phyloP scores from a whole-genome alignment of 2,888 invertebrate genomes.

The Hirtodrosophila duncani region DNA sequence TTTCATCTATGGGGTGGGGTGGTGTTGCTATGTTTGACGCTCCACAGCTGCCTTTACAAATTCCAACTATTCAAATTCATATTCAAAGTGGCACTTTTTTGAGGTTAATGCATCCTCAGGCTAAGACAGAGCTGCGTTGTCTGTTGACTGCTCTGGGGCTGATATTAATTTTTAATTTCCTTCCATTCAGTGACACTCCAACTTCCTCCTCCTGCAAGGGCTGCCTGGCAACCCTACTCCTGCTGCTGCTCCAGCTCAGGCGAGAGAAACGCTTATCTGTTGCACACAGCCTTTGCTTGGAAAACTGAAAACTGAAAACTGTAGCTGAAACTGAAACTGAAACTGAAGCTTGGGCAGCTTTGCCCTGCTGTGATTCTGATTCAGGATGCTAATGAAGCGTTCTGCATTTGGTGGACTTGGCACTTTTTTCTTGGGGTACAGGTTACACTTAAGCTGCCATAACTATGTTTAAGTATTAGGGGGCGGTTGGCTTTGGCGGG shows the following conservation, averaged over 20 bases:
- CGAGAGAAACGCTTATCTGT: slow-evolving; percentile 51
- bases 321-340: too few species aligned
- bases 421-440: slow-evolving; percentile 8
- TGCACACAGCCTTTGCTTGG: slow-evolving; percentile 54
- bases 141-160: slow-evolving; percentile 46
- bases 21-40: too few species aligned
- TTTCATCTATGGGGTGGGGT: too few species aligned
- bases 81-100: slow-evolving; percentile 33
- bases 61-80: slow-evolving; percentile 58
- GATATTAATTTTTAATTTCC: slow-evolving; percentile 68
- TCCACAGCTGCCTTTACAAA: slow-evolving; percentile 14
- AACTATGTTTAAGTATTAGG: too few species aligned
- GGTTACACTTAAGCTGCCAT: too few species aligned
- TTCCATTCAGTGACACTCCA: slow-evolving; percentile 42
- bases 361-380: too few species aligned
- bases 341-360: too few species aligned
- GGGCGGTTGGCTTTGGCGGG: too few species aligned
- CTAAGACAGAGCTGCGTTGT: slow-evolving; percentile 29
- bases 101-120: slow-evolving; percentile 70
- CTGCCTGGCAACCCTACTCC: not conserved
- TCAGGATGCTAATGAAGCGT: slow-evolving; percentile 61
- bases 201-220: slow-evolving; percentile 3
- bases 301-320: slow-evolving; percentile 7
- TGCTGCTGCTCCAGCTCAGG: slow-evolving; percentile 4
- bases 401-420: slow-evolving; percentile 29